Base-by-base conservation (phyloP, 2,113 vertebrate species). In the Oenanthe oenanthe region DNA sequence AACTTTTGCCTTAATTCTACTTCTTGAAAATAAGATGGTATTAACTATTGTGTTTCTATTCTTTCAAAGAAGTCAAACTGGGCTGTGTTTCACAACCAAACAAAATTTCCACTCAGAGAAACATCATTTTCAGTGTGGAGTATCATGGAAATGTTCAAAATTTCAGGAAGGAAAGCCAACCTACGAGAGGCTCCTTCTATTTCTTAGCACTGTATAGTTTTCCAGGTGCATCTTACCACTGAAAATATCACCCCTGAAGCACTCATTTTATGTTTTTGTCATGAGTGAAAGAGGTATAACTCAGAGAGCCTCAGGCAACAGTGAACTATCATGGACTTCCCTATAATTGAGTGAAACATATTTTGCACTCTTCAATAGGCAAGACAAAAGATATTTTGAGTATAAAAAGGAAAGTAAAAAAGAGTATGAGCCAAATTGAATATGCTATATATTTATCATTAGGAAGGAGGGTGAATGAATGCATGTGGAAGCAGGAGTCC, bases 241-340 rank as follows among this genome's bases (percentile, higher is more conserved):
- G 80, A 95, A 79, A 79, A 65, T 89, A 70, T 93, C 70, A 83
- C 24, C 61, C 90, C n/a, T 80, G 83, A 96, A 94, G 75, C 42
- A 66, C 56, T 74, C 56, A 71, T 97, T 89, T 92, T 95, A 96
- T 81, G 81, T 93, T 97, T 97, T 93, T 97, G 90, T 93, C 95
- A 89, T 15, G 71, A 95, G 72, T 15, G 68, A 97, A 97, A 95
- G 78, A 93, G 42, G 56, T 78, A 78, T 92, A 97, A 95, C 76
- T 96, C 91, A 94, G 85, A 93, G 58, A 89, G 50, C 95, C 92
- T 92, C 67, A 92, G 89, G 95, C 88, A 95, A 67, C 47, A 92
- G 45, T 91, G 92, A 97, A 91, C 96, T 97, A 91, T 93, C 76
- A 91, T 80, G 78, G 91, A 97, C 79, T 97, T 97, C 94, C 67